Evolutionary conservation across 1,140 invertebrate species (phyloP).

Genomic region (Octopus bimaculoides): DNA sequence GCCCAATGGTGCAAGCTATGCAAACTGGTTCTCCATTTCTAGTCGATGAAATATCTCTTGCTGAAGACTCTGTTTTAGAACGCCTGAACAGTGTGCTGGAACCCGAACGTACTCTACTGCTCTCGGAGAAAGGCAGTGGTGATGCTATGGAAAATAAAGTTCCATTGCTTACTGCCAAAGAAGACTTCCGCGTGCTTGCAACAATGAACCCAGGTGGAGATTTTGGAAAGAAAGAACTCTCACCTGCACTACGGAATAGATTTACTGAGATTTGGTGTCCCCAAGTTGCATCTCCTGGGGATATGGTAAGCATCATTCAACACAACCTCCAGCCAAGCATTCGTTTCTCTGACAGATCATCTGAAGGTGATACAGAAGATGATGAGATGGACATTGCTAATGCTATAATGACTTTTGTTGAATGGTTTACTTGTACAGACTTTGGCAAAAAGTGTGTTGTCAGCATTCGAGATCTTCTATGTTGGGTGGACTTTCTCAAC

Average conservation of each 20-base stretch:
- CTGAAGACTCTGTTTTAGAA: constrained; percentile 98
- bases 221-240: constrained; percentile 99
- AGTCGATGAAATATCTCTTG: constrained; percentile 98
- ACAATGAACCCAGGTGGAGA: constrained; percentile 99
- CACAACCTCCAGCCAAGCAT: constrained; percentile 69
- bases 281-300: constrained; percentile 65
- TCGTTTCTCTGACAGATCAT: constrained; percentile 56
- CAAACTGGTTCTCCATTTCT: constrained; percentile 82
- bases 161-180: constrained; percentile 64
- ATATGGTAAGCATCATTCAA: constrained; percentile 76
- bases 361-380: constrained; percentile 52
- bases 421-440: constrained; percentile 72
- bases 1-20: constrained; percentile 92
- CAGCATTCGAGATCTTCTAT: constrained; percentile 89
- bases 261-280: constrained; percentile 99
- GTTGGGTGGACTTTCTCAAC: constrained; percentile 89
- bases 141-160: constrained; percentile 36
- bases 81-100: constrained; percentile 95
- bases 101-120: constrained; percentile 83
- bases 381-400: constrained; percentile 65
- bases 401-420: constrained; percentile 75
- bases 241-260: constrained; percentile 93
- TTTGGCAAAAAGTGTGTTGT: constrained; percentile 69
- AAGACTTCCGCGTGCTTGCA: constrained; percentile 86
- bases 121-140: constrained; percentile 76